These are phyloP conservation scores for Diacarnus erythraeanus DNA, from an alignment of 37 sponge, comb jelly and placozoan genomes.

Conservation along the genomic window DNA sequence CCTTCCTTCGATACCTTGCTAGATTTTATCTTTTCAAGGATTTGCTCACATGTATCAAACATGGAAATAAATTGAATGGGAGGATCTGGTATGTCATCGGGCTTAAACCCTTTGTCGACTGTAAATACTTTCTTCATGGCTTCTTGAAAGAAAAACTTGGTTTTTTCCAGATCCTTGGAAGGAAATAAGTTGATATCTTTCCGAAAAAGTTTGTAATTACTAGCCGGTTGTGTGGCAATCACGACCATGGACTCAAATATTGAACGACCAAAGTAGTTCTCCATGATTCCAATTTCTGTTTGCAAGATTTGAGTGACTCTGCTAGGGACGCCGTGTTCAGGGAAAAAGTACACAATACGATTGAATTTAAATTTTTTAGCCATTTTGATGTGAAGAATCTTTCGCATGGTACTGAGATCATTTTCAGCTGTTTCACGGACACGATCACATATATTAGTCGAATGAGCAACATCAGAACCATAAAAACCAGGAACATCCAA, in stretches of 20 bases:
- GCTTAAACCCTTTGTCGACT: no score
- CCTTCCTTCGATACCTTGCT: not conserved
- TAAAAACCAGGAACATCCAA: constrained; percentile 33
- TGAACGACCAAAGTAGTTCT: constrained; percentile 12
- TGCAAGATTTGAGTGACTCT: not conserved
- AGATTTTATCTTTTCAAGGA: not conserved
- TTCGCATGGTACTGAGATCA: constrained; percentile 2
- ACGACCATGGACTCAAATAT: constrained; percentile 48
- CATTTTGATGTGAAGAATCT: constrained; percentile 32
- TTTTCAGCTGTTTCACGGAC: not conserved
- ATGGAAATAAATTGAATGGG: constrained; percentile 11
- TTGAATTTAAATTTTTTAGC: constrained; percentile 5
- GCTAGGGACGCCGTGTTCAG: not conserved
- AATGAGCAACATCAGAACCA: not conserved
- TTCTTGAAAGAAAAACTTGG: not conserved
- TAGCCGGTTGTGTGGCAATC: constrained; percentile 13
- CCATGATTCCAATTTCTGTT: constrained; percentile 16
- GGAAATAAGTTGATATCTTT: not conserved
- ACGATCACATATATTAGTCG: not conserved
- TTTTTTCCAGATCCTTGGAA: not conserved
- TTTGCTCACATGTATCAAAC: not conserved
- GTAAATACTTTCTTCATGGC: constrained; percentile 7
- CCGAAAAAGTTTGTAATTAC: not conserved
- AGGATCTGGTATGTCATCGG: not conserved
- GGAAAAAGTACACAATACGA: constrained; percentile 42